Percentiles rank a stretch among this genome's conserved stretches.
Evolutionary conservation across 2,113 vertebrate species (phyloP).

Genomic region (Junco hyemalis): DNA sequence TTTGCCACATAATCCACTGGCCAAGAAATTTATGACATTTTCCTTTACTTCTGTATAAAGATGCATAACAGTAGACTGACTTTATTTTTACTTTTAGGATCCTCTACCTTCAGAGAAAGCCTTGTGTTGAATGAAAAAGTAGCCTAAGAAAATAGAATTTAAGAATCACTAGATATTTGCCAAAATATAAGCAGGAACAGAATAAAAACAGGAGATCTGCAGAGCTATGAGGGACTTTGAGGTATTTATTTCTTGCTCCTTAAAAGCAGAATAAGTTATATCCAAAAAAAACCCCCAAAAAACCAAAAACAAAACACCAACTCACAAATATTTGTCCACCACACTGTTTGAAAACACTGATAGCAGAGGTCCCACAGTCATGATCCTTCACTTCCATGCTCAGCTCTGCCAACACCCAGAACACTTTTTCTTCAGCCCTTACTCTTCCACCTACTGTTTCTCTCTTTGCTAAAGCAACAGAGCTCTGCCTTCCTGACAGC

Average conservation of each 20-base stretch:
- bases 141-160: background rate
- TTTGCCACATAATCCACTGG: background rate
- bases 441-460: background rate
- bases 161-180: background rate
- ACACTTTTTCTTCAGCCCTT: background rate
- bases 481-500: background rate
- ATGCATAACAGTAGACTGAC: background rate
- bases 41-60: background rate
- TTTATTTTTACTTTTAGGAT: background rate
- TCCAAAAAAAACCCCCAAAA: background rate
- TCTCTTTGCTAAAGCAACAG: background rate
- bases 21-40: background rate
- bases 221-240: background rate
- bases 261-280: background rate
- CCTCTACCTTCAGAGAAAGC: background rate
- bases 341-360: background rate
- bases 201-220: background rate
- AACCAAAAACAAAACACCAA: too few relatives aligned
- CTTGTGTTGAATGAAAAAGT: background rate
- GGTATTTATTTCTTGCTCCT: background rate
- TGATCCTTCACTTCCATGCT: background rate
- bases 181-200: background rate
- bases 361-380: rapidly evolving
- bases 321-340: background rate
- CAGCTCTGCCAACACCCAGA: background rate